Evolutionary conservation across 2,888 invertebrate species (phyloP).

Genomic region (Laspeyria flexula): DNA sequence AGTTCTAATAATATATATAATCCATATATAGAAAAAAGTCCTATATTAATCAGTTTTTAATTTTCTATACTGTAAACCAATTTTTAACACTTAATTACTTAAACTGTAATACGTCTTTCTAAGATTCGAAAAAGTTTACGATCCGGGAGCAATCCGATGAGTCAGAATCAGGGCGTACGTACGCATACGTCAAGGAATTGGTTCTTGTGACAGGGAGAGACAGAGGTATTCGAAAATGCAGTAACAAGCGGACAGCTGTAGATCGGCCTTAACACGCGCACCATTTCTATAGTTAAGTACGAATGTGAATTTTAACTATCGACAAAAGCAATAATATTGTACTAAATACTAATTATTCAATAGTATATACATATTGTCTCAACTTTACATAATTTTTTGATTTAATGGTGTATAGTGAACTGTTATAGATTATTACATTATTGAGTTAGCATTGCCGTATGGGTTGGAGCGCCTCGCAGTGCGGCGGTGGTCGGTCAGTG

Average conservation of each 20-base stretch:
- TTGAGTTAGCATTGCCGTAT: conserved; percentile 34
- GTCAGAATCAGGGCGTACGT: too few species aligned
- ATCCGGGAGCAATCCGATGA: too few species aligned
- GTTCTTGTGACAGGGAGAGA: too few species aligned
- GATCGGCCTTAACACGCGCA: conserved; percentile 19
- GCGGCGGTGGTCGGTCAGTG: conserved; percentile 61
- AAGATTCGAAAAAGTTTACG: too few species aligned
- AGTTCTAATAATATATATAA: too few species aligned
- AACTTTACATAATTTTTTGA: conserved; percentile 33
- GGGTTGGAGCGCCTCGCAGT: conserved; percentile 28
- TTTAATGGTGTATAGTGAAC: conserved; percentile 35
- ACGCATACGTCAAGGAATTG: too few species aligned
- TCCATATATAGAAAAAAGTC: too few species aligned
- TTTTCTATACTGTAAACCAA: too few species aligned
- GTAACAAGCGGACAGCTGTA: too few species aligned
- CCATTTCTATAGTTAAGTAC: conserved; percentile 24
- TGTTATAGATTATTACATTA: conserved; percentile 35
- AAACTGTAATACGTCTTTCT: too few species aligned
- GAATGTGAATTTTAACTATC: conserved; percentile 35
- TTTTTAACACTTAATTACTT: too few species aligned
- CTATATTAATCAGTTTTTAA: too few species aligned
- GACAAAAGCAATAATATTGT: conserved; percentile 62
- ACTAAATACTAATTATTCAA: conserved; percentile 48
- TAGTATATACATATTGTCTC: conserved; percentile 24
- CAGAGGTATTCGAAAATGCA: neutral